Conservation (phyloP, 35 echinoderm and acorn worm species). For the Lytechinus pictus region DNA sequence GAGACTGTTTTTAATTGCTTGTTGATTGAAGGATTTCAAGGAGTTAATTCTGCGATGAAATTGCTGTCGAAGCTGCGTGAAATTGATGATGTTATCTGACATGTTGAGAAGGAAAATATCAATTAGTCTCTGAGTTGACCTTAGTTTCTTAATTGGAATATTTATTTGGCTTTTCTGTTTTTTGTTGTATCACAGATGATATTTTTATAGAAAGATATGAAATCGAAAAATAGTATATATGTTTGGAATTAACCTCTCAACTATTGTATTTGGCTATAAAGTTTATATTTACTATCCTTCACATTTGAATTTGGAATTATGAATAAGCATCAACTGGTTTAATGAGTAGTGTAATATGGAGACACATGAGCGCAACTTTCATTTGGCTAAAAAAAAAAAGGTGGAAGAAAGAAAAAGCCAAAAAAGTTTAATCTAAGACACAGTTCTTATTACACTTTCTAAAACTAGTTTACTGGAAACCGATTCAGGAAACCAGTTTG, state of each 20-base stretch:
- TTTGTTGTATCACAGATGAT: neutral
- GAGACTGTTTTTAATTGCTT: neutral
- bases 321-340: neutral
- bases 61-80: neutral
- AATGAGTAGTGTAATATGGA: too few relatives aligned
- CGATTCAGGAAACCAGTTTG: too few relatives aligned
- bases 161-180: neutral
- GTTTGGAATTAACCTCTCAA: neutral
- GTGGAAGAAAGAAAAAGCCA: too few relatives aligned
- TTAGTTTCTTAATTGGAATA: neutral
- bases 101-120: neutral
- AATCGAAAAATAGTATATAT: neutral
- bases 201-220: neutral
- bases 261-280: neutral
- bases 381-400: too few relatives aligned
- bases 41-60: neutral
- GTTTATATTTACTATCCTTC: neutral
- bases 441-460: too few relatives aligned
- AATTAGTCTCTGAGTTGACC: neutral
- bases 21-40: conserved; percentile 3
- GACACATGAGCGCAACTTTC: too few relatives aligned
- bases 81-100: neutral
- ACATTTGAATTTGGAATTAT: neutral
- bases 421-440: too few relatives aligned
- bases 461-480: too few relatives aligned